These are phyloP conservation scores for Notoglanidium macrostoma DNA, from an alignment of 2,797 vertebrate species.

Conservation along the genomic window DNA sequence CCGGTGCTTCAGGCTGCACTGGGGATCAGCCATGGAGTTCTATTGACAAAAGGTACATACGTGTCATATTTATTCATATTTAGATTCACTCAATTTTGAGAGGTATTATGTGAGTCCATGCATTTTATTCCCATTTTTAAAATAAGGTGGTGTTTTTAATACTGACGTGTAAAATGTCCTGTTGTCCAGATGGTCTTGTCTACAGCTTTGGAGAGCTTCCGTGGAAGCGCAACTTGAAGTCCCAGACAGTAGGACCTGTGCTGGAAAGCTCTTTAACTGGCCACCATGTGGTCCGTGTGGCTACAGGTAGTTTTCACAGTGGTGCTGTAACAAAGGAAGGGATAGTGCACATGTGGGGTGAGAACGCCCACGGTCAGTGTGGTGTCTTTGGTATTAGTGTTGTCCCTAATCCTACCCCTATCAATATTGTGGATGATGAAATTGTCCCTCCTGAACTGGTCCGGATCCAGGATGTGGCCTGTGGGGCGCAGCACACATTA, in stretches of 20 bases:
- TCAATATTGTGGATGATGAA: slow-evolving; percentile 86
- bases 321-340: slow-evolving; percentile 87
- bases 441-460: slow-evolving; percentile 77
- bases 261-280: slow-evolving; percentile 81
- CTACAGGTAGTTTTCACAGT: slow-evolving; percentile 89
- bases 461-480: slow-evolving; percentile 83
- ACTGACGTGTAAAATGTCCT: slow-evolving; percentile 32
- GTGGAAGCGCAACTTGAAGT: slow-evolving; percentile 76
- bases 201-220: slow-evolving; percentile 89
- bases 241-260: slow-evolving; percentile 71
- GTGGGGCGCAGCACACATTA: slow-evolving; percentile 91
- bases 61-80: background rate
- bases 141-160: background rate
- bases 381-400: slow-evolving; percentile 72
- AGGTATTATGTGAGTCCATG: background rate
- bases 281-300: slow-evolving; percentile 79
- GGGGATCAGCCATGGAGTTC: slow-evolving; percentile 85
- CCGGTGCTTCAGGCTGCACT: slow-evolving; percentile 87
- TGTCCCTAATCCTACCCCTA: slow-evolving; percentile 79
- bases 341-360: slow-evolving; percentile 89
- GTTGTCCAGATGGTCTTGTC: slow-evolving; percentile 80
- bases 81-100: background rate
- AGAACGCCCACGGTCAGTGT: slow-evolving; percentile 91
- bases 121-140: background rate
- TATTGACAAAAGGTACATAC: slow-evolving; percentile 84